Evolutionary conservation across 2,113 vertebrate species (phyloP), one percentile per base, ranked within the genome.

Genomic region (Anser brachyrhynchus): DNA sequence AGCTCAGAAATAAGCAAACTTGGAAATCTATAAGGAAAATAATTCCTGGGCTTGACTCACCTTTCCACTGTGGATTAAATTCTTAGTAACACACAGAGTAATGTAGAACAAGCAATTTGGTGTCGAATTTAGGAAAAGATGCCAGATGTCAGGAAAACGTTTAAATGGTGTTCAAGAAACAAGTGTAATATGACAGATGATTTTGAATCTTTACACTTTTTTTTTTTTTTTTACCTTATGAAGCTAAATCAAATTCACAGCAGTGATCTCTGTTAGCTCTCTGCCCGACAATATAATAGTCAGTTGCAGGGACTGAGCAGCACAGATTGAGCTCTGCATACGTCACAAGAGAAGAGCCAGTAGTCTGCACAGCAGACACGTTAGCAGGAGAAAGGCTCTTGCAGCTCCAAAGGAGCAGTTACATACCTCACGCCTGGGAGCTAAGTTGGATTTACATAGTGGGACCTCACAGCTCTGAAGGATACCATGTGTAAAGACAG

Each of bases 391-490:
- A 67, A 29, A 65, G 69, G 31, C 59, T 62, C 6, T 49, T 23
- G 31, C 71, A 76, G 81, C 46, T 87, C 69, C 87, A 81, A 65
- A 94, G 81, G 65, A 96, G 62, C 51, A 65, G 62, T 66, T 58
- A 20, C 55, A 29, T 21, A 13, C 28, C 29, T 90, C 23, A 1
- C 0, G 1, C 52, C 61, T 72, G 11, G 64, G 26, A 84, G 59
- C 43, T 37, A 4, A 5, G 23, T 54, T 3, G 1, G 13, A 51
- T 79, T 76, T 29, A 14, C 33, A 19, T 0, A 8, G 26, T 3
- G 0, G 18, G 20, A 5, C 23, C 19, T 71, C 13, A 54, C 46
- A 52, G 41, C 52, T 78, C 83, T 58, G 11, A 74, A 77, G 21
- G 29, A 46, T 33, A 25, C 5, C 9, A 55, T 29, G 26, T 25